A percentile compares a stretch with the other conserved stretches of the same genome.
phyloP scores from a whole-genome alignment of 1,140 invertebrate genomes.

The Drosophila asahinai region DNA sequence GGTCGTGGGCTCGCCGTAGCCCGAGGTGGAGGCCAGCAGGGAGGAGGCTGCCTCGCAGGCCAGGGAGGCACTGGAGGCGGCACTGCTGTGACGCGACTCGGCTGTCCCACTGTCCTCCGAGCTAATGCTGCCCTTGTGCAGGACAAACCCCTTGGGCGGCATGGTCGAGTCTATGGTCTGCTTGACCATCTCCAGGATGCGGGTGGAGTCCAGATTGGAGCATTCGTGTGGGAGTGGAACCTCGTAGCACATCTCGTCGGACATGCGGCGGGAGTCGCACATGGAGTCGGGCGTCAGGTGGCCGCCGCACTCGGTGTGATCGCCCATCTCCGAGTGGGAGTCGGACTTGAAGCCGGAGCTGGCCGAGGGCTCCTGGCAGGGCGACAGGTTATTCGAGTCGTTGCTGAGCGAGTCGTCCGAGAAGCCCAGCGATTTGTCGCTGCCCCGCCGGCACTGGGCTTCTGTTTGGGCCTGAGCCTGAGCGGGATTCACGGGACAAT shows the following conservation, averaged over 20 bases:
- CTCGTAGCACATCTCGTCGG: constrained; percentile 87
- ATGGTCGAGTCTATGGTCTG: constrained; percentile 92
- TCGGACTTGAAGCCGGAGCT: constrained; percentile 85
- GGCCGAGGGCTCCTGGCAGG: constrained; percentile 83
- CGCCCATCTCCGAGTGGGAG: constrained; percentile 83
- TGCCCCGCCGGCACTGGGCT: constrained; percentile 85
- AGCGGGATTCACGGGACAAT: constrained; percentile 10
- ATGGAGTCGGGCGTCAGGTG: constrained; percentile 83
- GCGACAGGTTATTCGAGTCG: constrained; percentile 86
- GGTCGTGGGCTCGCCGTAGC: constrained; percentile 82
- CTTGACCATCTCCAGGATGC: constrained; percentile 93
- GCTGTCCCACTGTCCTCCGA: constrained; percentile 66
- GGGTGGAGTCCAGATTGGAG: constrained; percentile 90
- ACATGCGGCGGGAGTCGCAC: constrained; percentile 83
- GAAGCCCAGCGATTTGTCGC: constrained; percentile 88
- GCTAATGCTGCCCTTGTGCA: constrained; percentile 82
- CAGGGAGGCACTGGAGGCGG: constrained; percentile 64
- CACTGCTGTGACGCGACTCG: constrained; percentile 65
- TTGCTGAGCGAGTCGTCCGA: constrained; percentile 89
- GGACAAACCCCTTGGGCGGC: constrained; percentile 90
- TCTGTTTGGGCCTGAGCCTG: constrained; percentile 21
- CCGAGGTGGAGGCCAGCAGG: neutral
- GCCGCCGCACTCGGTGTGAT: constrained; percentile 82
- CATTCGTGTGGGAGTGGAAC: constrained; percentile 92
- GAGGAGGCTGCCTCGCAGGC: constrained; percentile 21